Base-by-base conservation (phyloP, 2,888 invertebrate genomes). In the Salpingus planirostris region DNA sequence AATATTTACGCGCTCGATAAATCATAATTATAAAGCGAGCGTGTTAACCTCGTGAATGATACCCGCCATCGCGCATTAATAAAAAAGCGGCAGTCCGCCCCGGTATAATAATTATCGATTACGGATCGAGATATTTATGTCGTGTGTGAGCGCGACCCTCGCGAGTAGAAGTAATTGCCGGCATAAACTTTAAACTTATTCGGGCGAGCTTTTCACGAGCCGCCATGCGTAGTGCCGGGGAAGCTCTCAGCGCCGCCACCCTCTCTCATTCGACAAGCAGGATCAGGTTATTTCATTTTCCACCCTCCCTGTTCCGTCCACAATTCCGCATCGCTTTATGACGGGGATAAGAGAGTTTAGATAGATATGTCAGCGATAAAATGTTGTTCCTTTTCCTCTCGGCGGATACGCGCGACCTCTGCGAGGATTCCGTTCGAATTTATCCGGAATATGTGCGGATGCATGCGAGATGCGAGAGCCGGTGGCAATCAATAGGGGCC, bases 311-410 rank as follows among this genome's bases (percentile, higher is more conserved):
- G 34, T 34, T 38, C 38, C 38, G 34, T 40, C 45, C 42, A 38
- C 44, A 42, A 48, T 46, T 46, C 43, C 38, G 41, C 46, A 48
- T 43, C 43, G 45, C 47, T 50, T 48, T 48, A 48, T 47, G 46
- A 45, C 40, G 31, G 40, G 44, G 47, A 47, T 47, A 48, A 46
- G 44, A 40, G 49, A 44, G 44, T 46, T 43, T 44, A 37, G 45
- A 49, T 45, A 49, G 49, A 49, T 49, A 46, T 46, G 47, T 49
- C 47, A 43, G 45, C 43, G 42, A 49, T 49, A 49, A 47, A 47
- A 34, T 34, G 38, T 38, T 34, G 31, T 34, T 31, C 28, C 37
- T 37, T 40, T 24, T 36, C 38, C 37, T 38, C 30, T 33, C 36
- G 24, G 18, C 10, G 8, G 7, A 23, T 23, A 5, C 23, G 5